Percentiles rank a stretch among this genome's conserved stretches.
Conservation (phyloP, 2,888 invertebrate genomes). For the Cosmia pyralina region DNA sequence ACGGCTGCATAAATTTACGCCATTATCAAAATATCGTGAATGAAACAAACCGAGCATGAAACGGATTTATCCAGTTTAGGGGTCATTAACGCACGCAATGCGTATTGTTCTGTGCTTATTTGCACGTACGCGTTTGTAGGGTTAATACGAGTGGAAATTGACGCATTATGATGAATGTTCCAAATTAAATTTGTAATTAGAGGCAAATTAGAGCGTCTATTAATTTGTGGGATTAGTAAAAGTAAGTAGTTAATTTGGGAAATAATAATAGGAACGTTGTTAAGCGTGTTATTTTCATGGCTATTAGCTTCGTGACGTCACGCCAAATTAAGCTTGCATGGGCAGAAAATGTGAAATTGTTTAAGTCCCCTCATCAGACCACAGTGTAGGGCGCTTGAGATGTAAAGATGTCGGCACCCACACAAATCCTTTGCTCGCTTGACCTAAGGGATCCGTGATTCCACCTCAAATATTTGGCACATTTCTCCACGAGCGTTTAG, state of each 20-base stretch:
- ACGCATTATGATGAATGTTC: conserved; percentile 56
- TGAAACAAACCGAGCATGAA: conserved; percentile 83
- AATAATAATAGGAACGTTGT: conserved; percentile 6
- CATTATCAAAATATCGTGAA: conserved; percentile 89
- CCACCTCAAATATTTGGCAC: conserved; percentile 77
- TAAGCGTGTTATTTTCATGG: conserved; percentile 3
- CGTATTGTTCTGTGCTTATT: conserved; percentile 74
- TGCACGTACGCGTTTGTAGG: conserved; percentile 65
- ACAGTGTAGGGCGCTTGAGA: conserved; percentile 40
- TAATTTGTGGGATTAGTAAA: conserved; percentile 42
- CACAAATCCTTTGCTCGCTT: conserved; percentile 59
- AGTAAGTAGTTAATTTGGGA: conserved; percentile 39
- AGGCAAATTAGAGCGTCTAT: conserved; percentile 29
- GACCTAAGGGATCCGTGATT: conserved; percentile 62
- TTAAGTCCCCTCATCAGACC: conserved; percentile 25
- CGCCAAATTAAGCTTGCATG: conserved; percentile 18
- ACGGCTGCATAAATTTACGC: conserved; percentile 87
- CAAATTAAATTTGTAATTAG: conserved; percentile 54
- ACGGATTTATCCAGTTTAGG: conserved; percentile 83
- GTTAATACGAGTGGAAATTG: conserved; percentile 65
- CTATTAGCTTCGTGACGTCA: conserved; percentile 32
- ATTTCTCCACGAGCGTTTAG: conserved; percentile 70
- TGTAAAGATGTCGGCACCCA: conserved; percentile 42
- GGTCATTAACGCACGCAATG: conserved; percentile 88
- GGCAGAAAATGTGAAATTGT: conserved; percentile 43